A percentile compares a stretch with the other conserved stretches of the same genome.
phyloP scores from a whole-genome alignment of 1,140 invertebrate species.

The Drosophila arawakana region DNA sequence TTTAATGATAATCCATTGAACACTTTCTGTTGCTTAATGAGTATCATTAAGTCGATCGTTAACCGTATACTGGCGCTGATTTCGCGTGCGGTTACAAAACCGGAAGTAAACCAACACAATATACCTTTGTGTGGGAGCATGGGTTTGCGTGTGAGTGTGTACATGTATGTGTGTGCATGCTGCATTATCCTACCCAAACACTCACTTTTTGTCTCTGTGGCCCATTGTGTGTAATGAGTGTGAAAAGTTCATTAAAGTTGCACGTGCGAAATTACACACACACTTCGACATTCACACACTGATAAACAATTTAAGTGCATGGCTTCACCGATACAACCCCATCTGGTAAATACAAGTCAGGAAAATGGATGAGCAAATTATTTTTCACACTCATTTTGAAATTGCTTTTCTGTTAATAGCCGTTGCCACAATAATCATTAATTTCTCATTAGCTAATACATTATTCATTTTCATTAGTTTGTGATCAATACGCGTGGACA shows the following conservation, averaged over 20 bases:
- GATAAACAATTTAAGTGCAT: slow-evolving; percentile 58
- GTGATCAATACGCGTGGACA: neutral
- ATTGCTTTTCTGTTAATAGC: slow-evolving; percentile 59
- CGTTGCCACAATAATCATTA: slow-evolving; percentile 56
- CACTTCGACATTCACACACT: slow-evolving; percentile 5
- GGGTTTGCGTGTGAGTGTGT: slow-evolving; percentile 3
- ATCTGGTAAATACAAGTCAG: neutral
- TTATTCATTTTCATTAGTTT: slow-evolving; percentile 50
- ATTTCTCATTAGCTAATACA: slow-evolving; percentile 50
- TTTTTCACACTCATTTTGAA: slow-evolving; percentile 50
- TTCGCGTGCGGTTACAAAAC: slow-evolving; percentile 42
- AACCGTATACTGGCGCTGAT: neutral
- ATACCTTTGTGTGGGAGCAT: slow-evolving; percentile 7
- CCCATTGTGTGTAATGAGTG: slow-evolving; percentile 70
- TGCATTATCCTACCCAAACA: neutral
- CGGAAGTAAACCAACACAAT: slow-evolving; percentile 30
- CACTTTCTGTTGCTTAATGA: too few species aligned
- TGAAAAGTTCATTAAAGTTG: slow-evolving; percentile 80
- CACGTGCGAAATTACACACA: slow-evolving; percentile 69
- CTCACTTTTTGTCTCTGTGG: slow-evolving; percentile 16
- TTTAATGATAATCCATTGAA: too few species aligned
- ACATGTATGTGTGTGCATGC: slow-evolving; percentile 10
- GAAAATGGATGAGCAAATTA: slow-evolving; percentile 55
- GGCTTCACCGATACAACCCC: slow-evolving; percentile 47
- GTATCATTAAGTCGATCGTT: neutral